Conservation (phyloP, 92 coral and sea anemone genomes). For the Umimayanthus kanabou region DNA sequence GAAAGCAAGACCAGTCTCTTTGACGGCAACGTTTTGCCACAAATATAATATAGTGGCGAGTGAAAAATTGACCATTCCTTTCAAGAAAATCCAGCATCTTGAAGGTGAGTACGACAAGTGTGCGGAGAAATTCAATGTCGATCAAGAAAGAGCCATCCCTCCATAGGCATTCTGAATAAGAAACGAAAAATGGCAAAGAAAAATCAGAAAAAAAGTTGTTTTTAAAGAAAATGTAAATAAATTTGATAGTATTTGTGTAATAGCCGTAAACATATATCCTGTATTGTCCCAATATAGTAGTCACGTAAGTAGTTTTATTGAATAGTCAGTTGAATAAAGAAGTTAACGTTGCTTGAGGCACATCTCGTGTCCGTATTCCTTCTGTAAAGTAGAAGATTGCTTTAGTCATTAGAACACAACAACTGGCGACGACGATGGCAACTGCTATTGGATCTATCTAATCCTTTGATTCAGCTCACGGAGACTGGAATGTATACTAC, state of each 20-base stretch:
- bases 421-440: no score
- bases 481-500: no score
- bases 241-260: background rate
- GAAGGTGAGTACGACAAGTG: slow-evolving; percentile 43
- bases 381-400: no score
- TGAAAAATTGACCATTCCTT: slow-evolving; percentile 44
- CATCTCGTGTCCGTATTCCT: no score
- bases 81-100: slow-evolving; percentile 45
- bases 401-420: no score
- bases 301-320: no score
- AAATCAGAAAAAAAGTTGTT: slow-evolving; percentile 55
- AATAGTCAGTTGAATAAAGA: no score
- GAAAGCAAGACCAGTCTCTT: slow-evolving; percentile 53
- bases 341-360: no score
- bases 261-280: no score
- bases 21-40: slow-evolving; percentile 50
- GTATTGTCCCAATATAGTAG: no score
- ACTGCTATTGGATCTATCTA: no score
- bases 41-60: slow-evolving; percentile 33
- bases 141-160: slow-evolving; percentile 18
- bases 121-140: slow-evolving; percentile 32
- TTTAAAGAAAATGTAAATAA: slow-evolving; percentile 48
- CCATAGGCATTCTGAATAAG: slow-evolving; percentile 36
- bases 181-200: slow-evolving; percentile 45
- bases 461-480: no score